phyloP scores from a whole-genome alignment of 2,888 invertebrate species.

The Conistra vaccinii region DNA sequence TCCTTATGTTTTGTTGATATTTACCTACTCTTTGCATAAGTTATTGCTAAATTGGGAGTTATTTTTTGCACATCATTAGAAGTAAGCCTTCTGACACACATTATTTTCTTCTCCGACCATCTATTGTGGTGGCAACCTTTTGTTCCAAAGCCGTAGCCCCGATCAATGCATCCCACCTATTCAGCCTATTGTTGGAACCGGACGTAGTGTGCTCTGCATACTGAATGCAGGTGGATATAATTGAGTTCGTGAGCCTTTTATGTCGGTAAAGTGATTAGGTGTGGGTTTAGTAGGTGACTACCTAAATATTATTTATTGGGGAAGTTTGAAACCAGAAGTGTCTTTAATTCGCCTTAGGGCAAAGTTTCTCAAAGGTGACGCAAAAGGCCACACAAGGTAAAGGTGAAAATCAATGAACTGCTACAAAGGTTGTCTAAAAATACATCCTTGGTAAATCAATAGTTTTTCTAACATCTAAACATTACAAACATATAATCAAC shows the following conservation, averaged over 20 bases:
- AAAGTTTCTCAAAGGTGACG: not conserved
- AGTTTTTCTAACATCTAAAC: too few relatives aligned
- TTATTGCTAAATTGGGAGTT: too few relatives aligned
- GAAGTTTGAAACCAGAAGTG: not conserved
- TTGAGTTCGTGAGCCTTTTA: constrained; percentile 28
- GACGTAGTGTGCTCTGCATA: constrained; percentile 19
- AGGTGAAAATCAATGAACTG: not conserved
- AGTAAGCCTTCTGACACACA: constrained; percentile 27
- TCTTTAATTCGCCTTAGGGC: not conserved
- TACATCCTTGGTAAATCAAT: too few relatives aligned
- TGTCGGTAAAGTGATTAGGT: constrained; percentile 22
- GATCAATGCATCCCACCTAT: constrained; percentile 40
- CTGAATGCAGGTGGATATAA: constrained; percentile 41
- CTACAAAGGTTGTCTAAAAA: not conserved
- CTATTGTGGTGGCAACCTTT: constrained; percentile 31
- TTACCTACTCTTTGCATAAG: not conserved
- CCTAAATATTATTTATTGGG: constrained; percentile 10
- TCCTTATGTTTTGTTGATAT: not conserved
- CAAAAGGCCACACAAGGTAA: not conserved
- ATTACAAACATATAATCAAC: too few relatives aligned
- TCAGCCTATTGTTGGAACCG: constrained; percentile 31
- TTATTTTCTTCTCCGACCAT: not conserved
- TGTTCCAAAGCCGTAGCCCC: constrained; percentile 32
- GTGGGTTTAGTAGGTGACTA: not conserved
- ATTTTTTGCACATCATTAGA: not conserved